Base-by-base conservation (phyloP, 2,113 vertebrate species). In the Vulpes ferrilata region DNA sequence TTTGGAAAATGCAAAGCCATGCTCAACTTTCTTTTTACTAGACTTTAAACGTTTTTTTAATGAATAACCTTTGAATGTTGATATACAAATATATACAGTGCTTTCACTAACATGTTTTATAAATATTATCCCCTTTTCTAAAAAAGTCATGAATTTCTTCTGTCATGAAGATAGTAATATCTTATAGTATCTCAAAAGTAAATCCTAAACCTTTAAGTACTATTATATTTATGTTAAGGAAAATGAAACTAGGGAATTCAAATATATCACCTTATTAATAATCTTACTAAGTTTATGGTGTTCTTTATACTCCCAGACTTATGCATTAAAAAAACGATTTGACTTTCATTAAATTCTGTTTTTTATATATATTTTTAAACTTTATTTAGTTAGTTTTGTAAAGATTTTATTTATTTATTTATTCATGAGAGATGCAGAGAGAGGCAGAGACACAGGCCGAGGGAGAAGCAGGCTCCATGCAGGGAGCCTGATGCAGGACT, bases 1-100 rank as follows among this genome's bases (percentile, higher is more conserved):
- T 81, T 86, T 90, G 84, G 73, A 90, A 96, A 95, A 22, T 67
- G 22, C 22, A 60, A 96, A 67, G 38, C 27, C 15, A 71, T 95
- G 71, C 43, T 97, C 95, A 96, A 69, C 25, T 95, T 96, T 88
- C 62, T 16, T 96, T 88, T 90, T 88, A 90, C 92, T 93, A 62
- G 60, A 19, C 32, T 88, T 94, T 94, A 81, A 95, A 92, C 81
- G 71, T 89, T 96, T 93, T 95, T 74, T 32, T 38, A 92, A 12
- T 82, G n/a, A 93, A 35, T 23, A 5, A 74, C 30, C 48, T 83
- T 79, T 93, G 64, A 90, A 64, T 87, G 64, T 96, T 95, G 51
- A 35, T 65, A 48, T 62, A 60, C 32, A 91, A 82, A 38, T 32
- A 90, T 93, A 43, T 43, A 60, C 7, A 94, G 48, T 96, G 32